phyloP scores from a whole-genome alignment of 2,113 vertebrate genomes.

The Theropithecus gelada region DNA sequence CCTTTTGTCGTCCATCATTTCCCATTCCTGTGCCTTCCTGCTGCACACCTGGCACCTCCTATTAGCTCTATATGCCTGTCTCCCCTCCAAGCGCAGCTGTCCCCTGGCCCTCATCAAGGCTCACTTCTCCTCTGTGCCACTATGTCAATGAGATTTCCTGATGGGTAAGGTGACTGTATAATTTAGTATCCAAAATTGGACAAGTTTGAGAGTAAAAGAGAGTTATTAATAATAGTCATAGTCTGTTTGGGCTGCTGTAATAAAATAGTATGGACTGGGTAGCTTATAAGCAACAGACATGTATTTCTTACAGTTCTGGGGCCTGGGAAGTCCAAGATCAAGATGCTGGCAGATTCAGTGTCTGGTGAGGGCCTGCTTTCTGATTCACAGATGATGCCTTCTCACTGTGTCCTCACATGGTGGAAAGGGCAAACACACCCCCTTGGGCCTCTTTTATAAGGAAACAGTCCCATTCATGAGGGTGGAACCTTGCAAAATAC shows the following conservation, averaged over 20 bases:
- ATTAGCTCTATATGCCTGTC: neutral
- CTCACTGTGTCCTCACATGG: neutral
- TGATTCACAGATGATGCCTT: neutral
- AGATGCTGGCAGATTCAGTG: neutral
- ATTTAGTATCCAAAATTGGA: neutral
- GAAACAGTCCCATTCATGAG: neutral
- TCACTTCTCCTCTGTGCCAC: neutral
- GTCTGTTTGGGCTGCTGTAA: neutral
- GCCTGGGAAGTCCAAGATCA: neutral
- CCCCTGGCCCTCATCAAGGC: no score
- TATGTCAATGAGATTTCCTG: neutral
- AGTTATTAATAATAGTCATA: neutral
- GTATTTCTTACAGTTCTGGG: neutral
- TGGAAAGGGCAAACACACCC: neutral
- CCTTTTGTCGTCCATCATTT: neutral
- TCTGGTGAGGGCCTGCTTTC: neutral
- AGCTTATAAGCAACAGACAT: neutral
- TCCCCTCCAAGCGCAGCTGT: neutral
- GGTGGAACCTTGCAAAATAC: neutral
- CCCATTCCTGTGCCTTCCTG: neutral
- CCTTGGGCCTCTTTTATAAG: neutral
- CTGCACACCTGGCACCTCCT: neutral
- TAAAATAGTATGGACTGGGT: neutral
- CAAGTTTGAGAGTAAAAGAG: neutral
- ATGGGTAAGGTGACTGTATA: neutral